Base-by-base conservation (phyloP, 2,797 vertebrate species). In the Lophotriccus pileatus region DNA sequence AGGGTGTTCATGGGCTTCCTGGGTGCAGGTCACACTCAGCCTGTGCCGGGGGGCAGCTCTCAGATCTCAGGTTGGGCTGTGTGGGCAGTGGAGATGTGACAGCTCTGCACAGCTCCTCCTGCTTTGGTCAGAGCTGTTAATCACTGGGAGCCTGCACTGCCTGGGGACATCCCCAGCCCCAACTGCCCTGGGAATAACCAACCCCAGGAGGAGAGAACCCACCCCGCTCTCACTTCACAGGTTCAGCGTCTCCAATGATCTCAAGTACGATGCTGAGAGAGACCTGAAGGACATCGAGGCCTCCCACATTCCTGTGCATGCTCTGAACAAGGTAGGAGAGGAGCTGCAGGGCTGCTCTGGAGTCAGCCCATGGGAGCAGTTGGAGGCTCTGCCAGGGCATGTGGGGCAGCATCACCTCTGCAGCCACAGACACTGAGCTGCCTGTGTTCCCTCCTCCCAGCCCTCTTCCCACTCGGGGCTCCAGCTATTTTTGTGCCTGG, bases 171-270 rank as follows among this genome's bases (percentile, higher is more conserved):
- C 15, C 20, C 47, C 60, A 32, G 59, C 28, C 60, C 20, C 34
- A 25, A 60, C 37, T 62, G 24, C 36, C 27, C 37, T 5, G 62
- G 23, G 75, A 37, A 58, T 12, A 16, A 6, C 69, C 53, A 41
- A 46, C 39, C 76, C 67, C 19, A 20, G 32, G 56, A 20, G 56
- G 9, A 93, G 27, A 36, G 70, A 75, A 83, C 39, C 52, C 53
- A 52, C 30, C 69, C 78, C 52, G 23, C 92, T 30, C 72, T 85
- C 56, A 41, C 72, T 28, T 90, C 49, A 62, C 96, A 99, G 99
- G 99, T 99, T 99, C 98, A 99, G 99, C 37, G 99, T 99, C 97
- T 99, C 99, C 95, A 99, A 99, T 43, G 99, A 99, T 96, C 99
- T 99, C 97, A 99, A 99, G 96, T 99, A 99, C 10, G 99, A 99